Evolutionary conservation across 2,113 vertebrate species (phyloP), one percentile per base, ranked within the genome.

Genomic region (Zapus hudsonius): DNA sequence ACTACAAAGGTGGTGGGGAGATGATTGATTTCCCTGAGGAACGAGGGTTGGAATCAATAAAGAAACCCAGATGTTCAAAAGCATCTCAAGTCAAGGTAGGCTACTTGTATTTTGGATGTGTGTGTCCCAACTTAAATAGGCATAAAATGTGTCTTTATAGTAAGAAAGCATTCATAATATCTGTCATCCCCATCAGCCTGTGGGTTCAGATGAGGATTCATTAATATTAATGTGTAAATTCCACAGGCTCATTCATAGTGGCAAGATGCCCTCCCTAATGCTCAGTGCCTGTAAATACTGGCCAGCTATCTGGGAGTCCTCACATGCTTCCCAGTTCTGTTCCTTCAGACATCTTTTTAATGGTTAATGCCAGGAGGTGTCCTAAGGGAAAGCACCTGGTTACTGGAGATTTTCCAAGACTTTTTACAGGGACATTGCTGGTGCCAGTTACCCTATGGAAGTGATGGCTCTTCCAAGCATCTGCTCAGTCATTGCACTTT

Each of bases 121-220:
- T 23, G 0, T 27, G 61, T 72, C 29, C 81, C 11, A 59, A 57
- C 42, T 73, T 52, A 74, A 89, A 55, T 7, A 80, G 47, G 38
- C 8, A 29, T 16, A 70, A 23, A 70, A 87, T 66, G 42, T 8
- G 69, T 66, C 74, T 91, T 87, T 87, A 59, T 75, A 75, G 64
- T 2, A 89, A 15, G 31, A 84, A 64, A 44, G 6, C n/a, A 47
- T 42, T 31, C 75, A 87, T 23, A 61, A 79, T 72, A 27, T 69
- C 80, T 87, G 79, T 61, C 29, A 38, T n/a, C 7, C 59, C 88
- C 1, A 3, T 22, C 84, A 89, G 80, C 84, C 64, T 75, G 84
- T 33, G 81, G 73, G 93, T 96, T 97, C 95, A 95, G 73, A 82
- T 75, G 93, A 95, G 94, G 92, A 96, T 52, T 91, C 96, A 87